Percentiles rank a stretch among this genome's conserved stretches.
These are phyloP conservation scores for Seira musarum DNA, from an alignment of 2,888 invertebrate species.

Conservation along the genomic window DNA sequence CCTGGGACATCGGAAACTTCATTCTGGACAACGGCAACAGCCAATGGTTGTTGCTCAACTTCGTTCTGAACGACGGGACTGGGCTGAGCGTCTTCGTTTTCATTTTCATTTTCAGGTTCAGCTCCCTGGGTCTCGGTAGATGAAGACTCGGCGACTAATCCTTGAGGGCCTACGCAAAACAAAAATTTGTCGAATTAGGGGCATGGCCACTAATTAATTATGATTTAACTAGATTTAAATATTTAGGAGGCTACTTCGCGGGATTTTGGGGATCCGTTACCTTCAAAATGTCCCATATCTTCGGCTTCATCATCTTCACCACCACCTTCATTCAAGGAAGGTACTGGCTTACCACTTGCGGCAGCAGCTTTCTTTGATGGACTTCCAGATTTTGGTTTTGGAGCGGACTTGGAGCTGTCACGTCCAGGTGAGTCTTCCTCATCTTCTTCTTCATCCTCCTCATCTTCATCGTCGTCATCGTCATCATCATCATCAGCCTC, in stretches of 20 bases:
- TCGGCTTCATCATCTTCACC: constrained; percentile 70
- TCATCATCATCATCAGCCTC: constrained; percentile 65
- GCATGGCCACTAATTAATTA: too few relatives aligned
- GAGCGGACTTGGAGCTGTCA: constrained; percentile 22
- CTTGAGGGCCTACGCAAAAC: constrained; percentile 64
- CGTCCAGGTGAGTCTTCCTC: constrained; percentile 56
- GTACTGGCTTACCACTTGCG: constrained; percentile 65
- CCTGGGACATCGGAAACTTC: constrained; percentile 65
- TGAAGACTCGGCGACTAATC: constrained; percentile 66
- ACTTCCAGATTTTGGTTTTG: constrained; percentile 48
- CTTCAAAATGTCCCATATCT: constrained; percentile 67
- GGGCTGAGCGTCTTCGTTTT: constrained; percentile 61
- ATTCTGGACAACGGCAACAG: constrained; percentile 68
- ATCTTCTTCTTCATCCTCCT: constrained; percentile 66
- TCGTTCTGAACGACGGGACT: constrained; percentile 59
- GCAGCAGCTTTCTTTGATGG: constrained; percentile 43
- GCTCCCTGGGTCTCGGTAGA: constrained; percentile 66
- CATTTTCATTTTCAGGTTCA: constrained; percentile 57
- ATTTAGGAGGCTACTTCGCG: constrained; percentile 63
- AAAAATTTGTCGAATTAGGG: too few relatives aligned
- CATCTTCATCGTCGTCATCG: constrained; percentile 68
- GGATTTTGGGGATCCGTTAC: constrained; percentile 64
- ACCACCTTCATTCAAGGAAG: constrained; percentile 66
- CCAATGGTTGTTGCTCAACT: constrained; percentile 66
- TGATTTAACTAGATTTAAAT: too few relatives aligned